Percentiles rank a stretch among this genome's conserved stretches.
phyloP scores from a whole-genome alignment of 2,113 vertebrate genomes.

The Dascyllus trimaculatus region DNA sequence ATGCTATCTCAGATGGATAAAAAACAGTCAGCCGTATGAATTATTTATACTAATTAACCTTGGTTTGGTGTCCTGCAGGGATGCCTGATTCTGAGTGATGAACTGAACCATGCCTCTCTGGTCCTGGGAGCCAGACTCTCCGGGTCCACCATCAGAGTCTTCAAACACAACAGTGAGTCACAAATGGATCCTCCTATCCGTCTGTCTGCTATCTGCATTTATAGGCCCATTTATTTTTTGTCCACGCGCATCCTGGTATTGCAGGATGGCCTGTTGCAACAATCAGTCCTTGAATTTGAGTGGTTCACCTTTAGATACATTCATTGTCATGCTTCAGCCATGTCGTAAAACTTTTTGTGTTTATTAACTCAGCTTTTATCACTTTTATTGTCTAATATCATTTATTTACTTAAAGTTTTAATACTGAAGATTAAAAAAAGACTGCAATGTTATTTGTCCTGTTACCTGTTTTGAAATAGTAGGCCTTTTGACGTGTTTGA shows the following conservation, averaged over 20 bases:
- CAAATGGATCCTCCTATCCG: fast-evolving
- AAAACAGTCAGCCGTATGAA: neutral
- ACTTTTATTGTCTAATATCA: too few species aligned
- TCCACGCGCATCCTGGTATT: neutral
- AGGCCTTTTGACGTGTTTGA: too few species aligned
- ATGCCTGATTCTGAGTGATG: slow-evolving; percentile 96
- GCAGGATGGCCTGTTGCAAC: neutral
- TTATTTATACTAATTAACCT: neutral
- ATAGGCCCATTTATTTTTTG: neutral
- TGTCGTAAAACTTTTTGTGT: too few species aligned
- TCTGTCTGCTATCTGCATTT: neutral
- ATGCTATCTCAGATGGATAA: neutral
- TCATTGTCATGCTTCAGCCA: neutral
- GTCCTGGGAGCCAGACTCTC: slow-evolving; percentile 94
- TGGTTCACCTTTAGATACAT: neutral
- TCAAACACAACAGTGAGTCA: slow-evolving; percentile 98
- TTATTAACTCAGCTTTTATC: too few species aligned
- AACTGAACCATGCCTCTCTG: slow-evolving; percentile 95
- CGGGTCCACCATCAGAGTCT: slow-evolving; percentile 94
- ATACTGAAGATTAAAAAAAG: too few species aligned
- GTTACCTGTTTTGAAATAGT: too few species aligned
- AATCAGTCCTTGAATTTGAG: too few species aligned
- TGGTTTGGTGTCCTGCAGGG: slow-evolving; percentile 82
- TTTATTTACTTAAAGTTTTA: too few species aligned
- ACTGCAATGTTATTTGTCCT: too few species aligned